Conservation (phyloP, 2,113 vertebrate genomes). For the Kryptolebias marmoratus region DNA sequence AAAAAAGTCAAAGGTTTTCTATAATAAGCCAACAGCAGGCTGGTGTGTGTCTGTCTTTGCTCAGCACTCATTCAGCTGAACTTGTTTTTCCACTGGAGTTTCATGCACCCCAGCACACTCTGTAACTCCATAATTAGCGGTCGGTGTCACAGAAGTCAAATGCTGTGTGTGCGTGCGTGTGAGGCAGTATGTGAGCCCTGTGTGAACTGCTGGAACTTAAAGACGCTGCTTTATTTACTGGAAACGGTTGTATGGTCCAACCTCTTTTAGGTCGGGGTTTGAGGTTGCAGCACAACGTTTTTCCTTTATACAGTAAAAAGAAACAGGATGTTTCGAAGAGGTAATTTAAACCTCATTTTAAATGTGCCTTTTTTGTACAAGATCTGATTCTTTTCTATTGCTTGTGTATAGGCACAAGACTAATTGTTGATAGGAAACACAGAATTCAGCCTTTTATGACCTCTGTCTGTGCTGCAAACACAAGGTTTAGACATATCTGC, state of each 20-base stretch:
- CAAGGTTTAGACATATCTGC: too few relatives aligned
- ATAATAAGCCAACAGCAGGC: slow-evolving; percentile 37
- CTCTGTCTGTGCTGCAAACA: too few relatives aligned
- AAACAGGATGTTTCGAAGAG: background rate
- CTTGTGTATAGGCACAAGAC: background rate
- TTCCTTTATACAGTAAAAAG: background rate
- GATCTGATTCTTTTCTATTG: too few relatives aligned
- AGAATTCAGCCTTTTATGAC: too few relatives aligned
- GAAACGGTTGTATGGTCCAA: slow-evolving; percentile 7
- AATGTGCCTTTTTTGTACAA: background rate
- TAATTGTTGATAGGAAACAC: too few relatives aligned
- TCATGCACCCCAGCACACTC: slow-evolving; percentile 39
- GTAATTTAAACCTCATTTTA: background rate
- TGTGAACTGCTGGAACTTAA: slow-evolving; percentile 8
- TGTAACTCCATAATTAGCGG: slow-evolving; percentile 58
- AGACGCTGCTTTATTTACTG: slow-evolving; percentile 27
- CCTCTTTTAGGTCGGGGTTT: slow-evolving; percentile 1
- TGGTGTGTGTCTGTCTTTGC: slow-evolving; percentile 17
- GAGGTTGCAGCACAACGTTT: background rate
- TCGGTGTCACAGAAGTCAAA: slow-evolving; percentile 52
- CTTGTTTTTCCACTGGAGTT: slow-evolving; percentile 51
- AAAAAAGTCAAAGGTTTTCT: slow-evolving; percentile 51
- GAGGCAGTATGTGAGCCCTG: background rate
- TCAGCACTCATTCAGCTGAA: slow-evolving; percentile 21
- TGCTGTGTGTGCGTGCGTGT: slow-evolving; percentile 11